Conservation (phyloP, 2,888 invertebrate species). For the Limnephilus auricula region DNA sequence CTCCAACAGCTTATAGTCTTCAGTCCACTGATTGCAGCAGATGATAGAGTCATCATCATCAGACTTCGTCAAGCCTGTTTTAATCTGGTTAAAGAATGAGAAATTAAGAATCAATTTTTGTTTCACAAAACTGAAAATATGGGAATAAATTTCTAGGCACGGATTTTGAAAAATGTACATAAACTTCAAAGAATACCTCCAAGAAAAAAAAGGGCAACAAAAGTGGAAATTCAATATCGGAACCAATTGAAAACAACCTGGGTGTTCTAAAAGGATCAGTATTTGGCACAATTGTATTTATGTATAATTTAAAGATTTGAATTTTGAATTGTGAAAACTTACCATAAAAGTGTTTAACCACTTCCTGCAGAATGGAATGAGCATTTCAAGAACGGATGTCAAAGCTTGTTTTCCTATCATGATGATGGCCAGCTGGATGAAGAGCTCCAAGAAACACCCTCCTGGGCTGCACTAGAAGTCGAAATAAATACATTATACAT, state of each 20-base stretch:
- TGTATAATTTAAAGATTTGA: not conserved
- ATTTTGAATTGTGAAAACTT: slow-evolving; percentile 17
- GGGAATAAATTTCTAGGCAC: not conserved
- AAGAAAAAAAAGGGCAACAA: not conserved
- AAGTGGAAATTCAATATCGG: too few relatives aligned
- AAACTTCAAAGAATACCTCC: not conserved
- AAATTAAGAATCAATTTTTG: not conserved
- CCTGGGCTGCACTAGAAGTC: slow-evolving; percentile 85
- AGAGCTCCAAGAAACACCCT: slow-evolving; percentile 91
- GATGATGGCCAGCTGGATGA: slow-evolving; percentile 90
- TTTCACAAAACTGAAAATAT: not conserved
- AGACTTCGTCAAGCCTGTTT: slow-evolving; percentile 74
- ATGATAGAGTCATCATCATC: slow-evolving; percentile 73
- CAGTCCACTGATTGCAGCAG: slow-evolving; percentile 84
- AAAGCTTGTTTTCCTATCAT: slow-evolving; percentile 94
- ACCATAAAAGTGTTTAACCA: slow-evolving; percentile 74
- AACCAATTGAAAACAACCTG: too few relatives aligned
- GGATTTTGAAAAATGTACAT: too few relatives aligned
- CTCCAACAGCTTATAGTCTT: slow-evolving; percentile 83
- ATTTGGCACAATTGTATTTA: too few relatives aligned
- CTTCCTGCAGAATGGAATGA: slow-evolving; percentile 81
- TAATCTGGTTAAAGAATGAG: slow-evolving; percentile 70
- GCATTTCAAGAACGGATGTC: slow-evolving; percentile 86
- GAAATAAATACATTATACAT: not conserved
- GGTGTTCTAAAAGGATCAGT: too few relatives aligned